Conservation (phyloP, 2,888 invertebrate genomes). For the Caenorhabditis macrosperma region DNA sequence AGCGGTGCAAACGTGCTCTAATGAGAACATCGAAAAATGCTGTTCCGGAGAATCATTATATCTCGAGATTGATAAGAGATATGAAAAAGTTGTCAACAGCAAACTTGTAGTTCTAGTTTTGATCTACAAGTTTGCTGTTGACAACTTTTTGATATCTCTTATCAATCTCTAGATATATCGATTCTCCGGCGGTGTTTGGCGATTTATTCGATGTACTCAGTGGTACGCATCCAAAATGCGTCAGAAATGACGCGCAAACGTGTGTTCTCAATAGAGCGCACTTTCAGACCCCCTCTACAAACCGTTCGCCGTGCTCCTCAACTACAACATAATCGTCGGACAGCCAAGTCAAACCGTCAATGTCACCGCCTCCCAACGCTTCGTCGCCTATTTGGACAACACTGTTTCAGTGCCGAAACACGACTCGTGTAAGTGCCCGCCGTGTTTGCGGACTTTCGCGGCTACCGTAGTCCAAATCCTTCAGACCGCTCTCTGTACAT, state of each 20-base stretch:
- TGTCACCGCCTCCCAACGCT: constrained; percentile 34
- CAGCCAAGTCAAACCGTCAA: constrained; percentile 44
- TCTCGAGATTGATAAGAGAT: background rate
- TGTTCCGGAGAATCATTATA: too few species aligned
- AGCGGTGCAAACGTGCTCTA: background rate
- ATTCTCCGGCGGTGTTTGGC: too few species aligned
- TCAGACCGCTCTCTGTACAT: constrained; percentile 64
- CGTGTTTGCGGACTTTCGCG: background rate
- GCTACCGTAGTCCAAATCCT: background rate
- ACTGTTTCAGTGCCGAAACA: constrained; percentile 47
- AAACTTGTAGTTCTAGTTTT: background rate
- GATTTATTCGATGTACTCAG: too few species aligned
- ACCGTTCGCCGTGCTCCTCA: constrained; percentile 62
- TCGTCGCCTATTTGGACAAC: constrained; percentile 58
- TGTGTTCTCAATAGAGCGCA: background rate
- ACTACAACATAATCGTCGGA: constrained; percentile 57
- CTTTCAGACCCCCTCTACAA: constrained; percentile 56
- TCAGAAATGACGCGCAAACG: too few species aligned
- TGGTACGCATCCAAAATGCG: too few species aligned
- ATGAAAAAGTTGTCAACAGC: background rate
- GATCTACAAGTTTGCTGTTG: background rate
- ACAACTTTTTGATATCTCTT: background rate
- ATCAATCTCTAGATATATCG: too few species aligned
- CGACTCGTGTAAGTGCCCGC: constrained; percentile 49
- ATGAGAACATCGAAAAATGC: background rate